phyloP scores from a whole-genome alignment of 2,888 invertebrate genomes.

The Ophion obscuratus region DNA sequence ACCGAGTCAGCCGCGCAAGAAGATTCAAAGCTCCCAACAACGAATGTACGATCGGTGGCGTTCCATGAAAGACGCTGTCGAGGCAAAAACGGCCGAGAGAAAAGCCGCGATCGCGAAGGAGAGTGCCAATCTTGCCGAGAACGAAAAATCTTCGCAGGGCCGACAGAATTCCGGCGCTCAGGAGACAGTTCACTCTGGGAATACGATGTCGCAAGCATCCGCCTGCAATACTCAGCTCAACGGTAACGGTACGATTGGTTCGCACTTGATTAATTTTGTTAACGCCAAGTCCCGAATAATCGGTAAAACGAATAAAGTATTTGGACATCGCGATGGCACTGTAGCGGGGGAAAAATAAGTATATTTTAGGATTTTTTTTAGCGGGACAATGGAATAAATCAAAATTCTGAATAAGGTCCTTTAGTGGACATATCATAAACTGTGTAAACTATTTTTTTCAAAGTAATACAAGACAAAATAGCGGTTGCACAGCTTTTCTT shows the following conservation, averaged over 20 bases:
- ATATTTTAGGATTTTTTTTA: no score
- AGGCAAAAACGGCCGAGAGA: conserved; percentile 75
- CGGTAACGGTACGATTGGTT: conserved; percentile 75
- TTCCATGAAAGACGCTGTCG: conserved; percentile 76
- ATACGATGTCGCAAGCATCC: conserved; percentile 40
- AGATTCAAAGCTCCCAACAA: conserved; percentile 77
- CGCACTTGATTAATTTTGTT: background rate
- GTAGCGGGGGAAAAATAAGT: no score
- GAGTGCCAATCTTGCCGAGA: conserved; percentile 5
- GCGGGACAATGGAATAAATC: no score
- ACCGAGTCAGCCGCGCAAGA: conserved; percentile 75
- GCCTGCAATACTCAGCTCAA: conserved; percentile 74
- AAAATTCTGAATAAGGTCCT: no score
- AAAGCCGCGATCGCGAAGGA: conserved; percentile 35
- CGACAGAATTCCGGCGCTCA: conserved; percentile 10
- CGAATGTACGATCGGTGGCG: conserved; percentile 82
- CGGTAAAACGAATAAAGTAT: background rate
- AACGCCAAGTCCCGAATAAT: background rate
- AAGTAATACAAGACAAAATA: no score
- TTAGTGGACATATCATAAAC: no score
- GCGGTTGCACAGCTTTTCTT: no score
- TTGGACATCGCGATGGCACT: background rate
- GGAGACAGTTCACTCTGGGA: conserved; percentile 30
- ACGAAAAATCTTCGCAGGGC: conserved; percentile 21
- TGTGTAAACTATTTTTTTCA: no score